Evolutionary conservation across 2,797 vertebrate genomes (phyloP), one percentile per base, ranked within the genome.

Genomic region (Adelosebastes latens): DNA sequence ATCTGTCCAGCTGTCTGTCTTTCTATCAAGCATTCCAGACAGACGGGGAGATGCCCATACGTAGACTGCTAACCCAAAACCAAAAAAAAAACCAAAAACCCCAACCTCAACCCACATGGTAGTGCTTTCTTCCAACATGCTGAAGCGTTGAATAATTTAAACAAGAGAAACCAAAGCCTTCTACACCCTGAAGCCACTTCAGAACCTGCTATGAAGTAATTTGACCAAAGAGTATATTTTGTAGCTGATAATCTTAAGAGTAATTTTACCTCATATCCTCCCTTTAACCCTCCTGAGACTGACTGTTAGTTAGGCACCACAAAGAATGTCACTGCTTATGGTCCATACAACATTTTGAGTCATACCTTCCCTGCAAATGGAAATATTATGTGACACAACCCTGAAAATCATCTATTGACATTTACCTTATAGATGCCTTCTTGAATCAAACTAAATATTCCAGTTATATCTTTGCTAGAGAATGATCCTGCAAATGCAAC

Each of bases 121-220:
- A 97, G 97, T 98, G 97, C 97, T 97, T 98, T 98, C 98, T 97
- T 97, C 97, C 97, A 96, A 96, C 96, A 96, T 97, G 97, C 96
- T 97, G 90, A 97, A 97, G 96, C 94, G 93, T 95, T 94, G 90
- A 94, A 93, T 93, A 92, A 75, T 85, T 85, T 14, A 79, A 83
- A 81, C 65, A 39, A 73, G 34, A 71, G 90, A 95, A 94, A 94
- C 84, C 89, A 93, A 92, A 95, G 86, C 75, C 72, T 91, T 89
- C 66, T 82, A 76, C 72, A 84, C 82, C 62, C 74, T 59, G 72
- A 81, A 85, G 81, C 88, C 65, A 62, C 80, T 63, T 61, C 62
- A 55, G 34, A 81, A 75, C 31, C 87, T 87, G 68, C 71, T 73
- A 69, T 80, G 53, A 86, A 64, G 89, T 89, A 76, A 91, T 89